Conservation (phyloP, 2,113 vertebrate genomes). For the Thamnophis sirtalis region DNA sequence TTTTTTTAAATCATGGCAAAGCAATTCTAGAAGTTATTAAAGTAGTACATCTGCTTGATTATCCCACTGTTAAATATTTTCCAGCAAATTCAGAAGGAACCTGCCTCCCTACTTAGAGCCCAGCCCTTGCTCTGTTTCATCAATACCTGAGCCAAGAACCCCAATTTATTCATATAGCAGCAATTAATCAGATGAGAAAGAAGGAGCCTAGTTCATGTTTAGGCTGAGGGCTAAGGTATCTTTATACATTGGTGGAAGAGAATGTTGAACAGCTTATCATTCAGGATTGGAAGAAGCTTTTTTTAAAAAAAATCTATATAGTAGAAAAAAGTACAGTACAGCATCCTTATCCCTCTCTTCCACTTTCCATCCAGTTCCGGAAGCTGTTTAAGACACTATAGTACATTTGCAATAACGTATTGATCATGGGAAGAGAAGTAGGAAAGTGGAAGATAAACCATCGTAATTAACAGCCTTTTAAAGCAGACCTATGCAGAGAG, state of each 20-base stretch:
- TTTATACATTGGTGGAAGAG: neutral
- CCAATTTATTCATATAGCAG: constrained; percentile 18
- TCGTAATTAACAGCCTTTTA: neutral
- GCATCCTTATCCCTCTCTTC: neutral
- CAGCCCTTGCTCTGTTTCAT: constrained; percentile 1
- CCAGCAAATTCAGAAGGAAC: constrained; percentile 11
- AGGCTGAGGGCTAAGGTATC: neutral
- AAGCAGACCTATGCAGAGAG: neutral
- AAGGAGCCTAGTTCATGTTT: constrained; percentile 1
- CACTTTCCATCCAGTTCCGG: neutral
- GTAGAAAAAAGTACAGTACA: neutral
- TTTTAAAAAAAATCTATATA: neutral
- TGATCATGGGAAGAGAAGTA: neutral
- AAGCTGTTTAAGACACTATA: neutral
- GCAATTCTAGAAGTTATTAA: neutral
- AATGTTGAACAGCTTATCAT: neutral
- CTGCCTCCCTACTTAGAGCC: constrained; percentile 8
- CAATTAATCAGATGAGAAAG: neutral
- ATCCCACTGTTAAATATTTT: neutral
- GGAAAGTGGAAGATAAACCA: neutral
- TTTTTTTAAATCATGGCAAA: neutral
- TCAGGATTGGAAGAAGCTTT: neutral
- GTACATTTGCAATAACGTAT: neutral
- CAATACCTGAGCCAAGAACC: constrained; percentile 11
- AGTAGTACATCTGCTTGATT: constrained; percentile 35